A percentile compares a stretch with the other conserved stretches of the same genome.
Evolutionary conservation across 2,113 vertebrate genomes (phyloP).

Genomic region (Zeus faber): DNA sequence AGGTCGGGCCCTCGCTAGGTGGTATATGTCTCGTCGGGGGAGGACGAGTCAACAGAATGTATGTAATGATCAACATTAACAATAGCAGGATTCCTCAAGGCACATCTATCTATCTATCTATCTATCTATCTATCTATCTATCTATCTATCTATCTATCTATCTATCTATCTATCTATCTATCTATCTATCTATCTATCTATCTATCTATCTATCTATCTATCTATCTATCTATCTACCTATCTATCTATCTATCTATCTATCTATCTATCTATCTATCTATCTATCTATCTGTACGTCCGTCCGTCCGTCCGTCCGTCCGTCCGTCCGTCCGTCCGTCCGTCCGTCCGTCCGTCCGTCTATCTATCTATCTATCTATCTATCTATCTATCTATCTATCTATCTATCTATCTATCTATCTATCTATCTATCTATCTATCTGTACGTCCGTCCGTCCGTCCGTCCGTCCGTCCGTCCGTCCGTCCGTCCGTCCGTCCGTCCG

Average conservation of each 20-base stretch:
- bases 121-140: no score
- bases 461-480: not conserved
- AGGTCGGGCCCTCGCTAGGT: conserved; percentile 5
- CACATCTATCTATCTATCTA: no score
- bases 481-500: not conserved
- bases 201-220: no score
- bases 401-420: not conserved
- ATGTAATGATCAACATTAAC: not conserved
- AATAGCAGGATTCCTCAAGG: not conserved
- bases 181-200: no score
- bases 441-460: not conserved
- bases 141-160: no score
- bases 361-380: not conserved
- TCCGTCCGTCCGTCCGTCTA: not conserved
- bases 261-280: conserved; percentile 28
- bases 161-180: no score
- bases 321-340: not conserved
- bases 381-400: not conserved
- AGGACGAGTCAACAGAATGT: not conserved
- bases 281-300: not conserved
- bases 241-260: no score
- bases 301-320: not conserved
- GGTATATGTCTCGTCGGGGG: conserved; percentile 2
- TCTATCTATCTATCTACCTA: no score
- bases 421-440: not conserved